phyloP scores from a whole-genome alignment of 2,888 invertebrate genomes.

The Heliconius ethilla region DNA sequence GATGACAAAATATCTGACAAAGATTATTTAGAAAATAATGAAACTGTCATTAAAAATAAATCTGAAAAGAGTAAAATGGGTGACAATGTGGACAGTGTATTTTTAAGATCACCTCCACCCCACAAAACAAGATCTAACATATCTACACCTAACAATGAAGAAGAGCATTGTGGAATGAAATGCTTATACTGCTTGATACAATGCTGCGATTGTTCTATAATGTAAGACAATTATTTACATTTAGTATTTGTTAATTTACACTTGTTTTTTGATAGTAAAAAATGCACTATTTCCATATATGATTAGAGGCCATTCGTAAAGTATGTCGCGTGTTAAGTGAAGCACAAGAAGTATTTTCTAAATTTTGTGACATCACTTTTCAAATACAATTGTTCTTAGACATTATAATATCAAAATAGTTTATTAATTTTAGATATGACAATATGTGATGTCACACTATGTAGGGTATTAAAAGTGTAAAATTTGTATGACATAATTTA shows the following conservation, averaged over 20 bases:
- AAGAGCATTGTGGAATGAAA: conserved; percentile 82
- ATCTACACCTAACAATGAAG: conserved; percentile 62
- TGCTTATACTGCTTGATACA: conserved; percentile 84
- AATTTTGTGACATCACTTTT: neutral
- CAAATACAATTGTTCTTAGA: neutral
- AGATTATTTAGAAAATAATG: conserved; percentile 60
- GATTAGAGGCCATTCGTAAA: neutral
- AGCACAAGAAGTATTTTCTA: no score
- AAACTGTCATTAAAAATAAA: conserved; percentile 45
- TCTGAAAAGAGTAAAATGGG: conserved; percentile 54
- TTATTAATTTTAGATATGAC: no score
- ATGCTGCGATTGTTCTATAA: conserved; percentile 84
- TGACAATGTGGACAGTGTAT: conserved; percentile 73
- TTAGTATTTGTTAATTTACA: conserved; percentile 43
- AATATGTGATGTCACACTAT: no score
- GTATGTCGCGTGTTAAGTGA: neutral
- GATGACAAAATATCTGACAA: conserved; percentile 53
- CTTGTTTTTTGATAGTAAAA: neutral
- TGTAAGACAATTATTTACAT: conserved; percentile 53
- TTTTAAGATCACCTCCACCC: conserved; percentile 58
- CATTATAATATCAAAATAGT: no score
- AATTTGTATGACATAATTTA: neutral
- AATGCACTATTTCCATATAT: conserved; percentile 15
- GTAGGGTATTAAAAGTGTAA: no score
- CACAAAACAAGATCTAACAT: conserved; percentile 58